phyloP scores from a whole-genome alignment of 1,140 invertebrate genomes.

The Popillia japonica region DNA sequence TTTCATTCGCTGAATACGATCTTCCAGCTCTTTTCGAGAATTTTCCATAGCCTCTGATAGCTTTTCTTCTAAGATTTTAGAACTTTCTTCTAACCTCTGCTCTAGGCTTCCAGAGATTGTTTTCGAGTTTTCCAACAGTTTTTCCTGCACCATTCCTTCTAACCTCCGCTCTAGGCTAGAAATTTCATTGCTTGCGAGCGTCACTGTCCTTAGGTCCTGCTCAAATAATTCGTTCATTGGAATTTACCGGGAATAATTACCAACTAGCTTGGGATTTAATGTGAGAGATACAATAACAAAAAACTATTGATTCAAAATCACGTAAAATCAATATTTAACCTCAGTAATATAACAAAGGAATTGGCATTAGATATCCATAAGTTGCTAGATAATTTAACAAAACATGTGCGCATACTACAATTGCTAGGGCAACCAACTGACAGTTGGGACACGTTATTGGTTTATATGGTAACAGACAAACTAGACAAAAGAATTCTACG shows the following conservation, averaged over 20 bases:
- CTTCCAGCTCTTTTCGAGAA: too few relatives aligned
- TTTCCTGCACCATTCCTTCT: too few relatives aligned
- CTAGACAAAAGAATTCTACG: constrained; percentile 28
- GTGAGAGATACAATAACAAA: constrained; percentile 43
- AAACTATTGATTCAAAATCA: constrained; percentile 52
- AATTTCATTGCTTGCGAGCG: constrained; percentile 44
- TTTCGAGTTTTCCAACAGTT: too few relatives aligned
- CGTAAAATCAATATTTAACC: constrained; percentile 49
- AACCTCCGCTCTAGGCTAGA: too few relatives aligned
- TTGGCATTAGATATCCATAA: constrained; percentile 42
- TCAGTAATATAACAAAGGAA: constrained; percentile 47
- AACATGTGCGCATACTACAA: constrained; percentile 38
- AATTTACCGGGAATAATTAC: constrained; percentile 45
- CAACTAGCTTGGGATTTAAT: constrained; percentile 42
- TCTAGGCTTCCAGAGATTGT: too few relatives aligned
- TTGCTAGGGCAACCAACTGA: constrained; percentile 5
- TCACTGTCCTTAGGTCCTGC: constrained; percentile 36
- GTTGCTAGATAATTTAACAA: constrained; percentile 48
- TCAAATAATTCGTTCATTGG: constrained; percentile 37
- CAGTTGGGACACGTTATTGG: constrained; percentile 34
- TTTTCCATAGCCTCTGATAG: too few relatives aligned
- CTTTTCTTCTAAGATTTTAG: too few relatives aligned
- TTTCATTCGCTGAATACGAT: too few relatives aligned
- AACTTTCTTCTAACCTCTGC: too few relatives aligned
- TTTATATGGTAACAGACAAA: constrained; percentile 24